A percentile compares a stretch with the other conserved stretches of the same genome.
Conservation (phyloP, 1,140 invertebrate species). For the Trichogramma pretiosum region DNA sequence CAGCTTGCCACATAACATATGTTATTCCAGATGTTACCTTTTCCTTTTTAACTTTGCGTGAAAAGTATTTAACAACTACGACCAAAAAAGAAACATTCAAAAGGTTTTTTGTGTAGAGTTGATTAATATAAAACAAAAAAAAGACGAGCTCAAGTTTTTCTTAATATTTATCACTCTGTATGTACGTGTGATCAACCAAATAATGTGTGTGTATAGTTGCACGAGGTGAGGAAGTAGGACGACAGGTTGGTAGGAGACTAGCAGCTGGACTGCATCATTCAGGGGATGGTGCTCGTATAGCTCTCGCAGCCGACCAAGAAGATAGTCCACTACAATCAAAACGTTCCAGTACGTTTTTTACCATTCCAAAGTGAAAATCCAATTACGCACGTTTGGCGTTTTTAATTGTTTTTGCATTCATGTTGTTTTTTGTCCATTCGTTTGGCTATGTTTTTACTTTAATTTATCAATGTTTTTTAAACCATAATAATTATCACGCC, state of each 20-base stretch:
- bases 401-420: background rate
- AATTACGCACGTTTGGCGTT: background rate
- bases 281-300: slow-evolving; percentile 48
- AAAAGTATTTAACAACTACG: no score
- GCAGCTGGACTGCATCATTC: slow-evolving; percentile 50
- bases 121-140: no score
- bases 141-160: no score
- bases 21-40: no score
- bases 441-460: no score
- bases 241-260: slow-evolving; percentile 53
- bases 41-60: no score
- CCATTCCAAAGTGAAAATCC: background rate
- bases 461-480: no score
- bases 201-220: slow-evolving; percentile 47
- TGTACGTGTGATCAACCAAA: background rate
- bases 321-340: slow-evolving; percentile 70
- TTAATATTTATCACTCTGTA: no score
- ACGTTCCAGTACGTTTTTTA: slow-evolving; percentile 56
- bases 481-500: no score
- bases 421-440: background rate
- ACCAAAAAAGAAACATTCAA: no score
- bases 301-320: slow-evolving; percentile 56
- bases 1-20: no score
- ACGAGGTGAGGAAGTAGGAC: slow-evolving; percentile 50
- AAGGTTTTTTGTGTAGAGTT: no score